Percentiles rank a stretch among this genome's conserved stretches.
phyloP scores from a whole-genome alignment of 2,888 invertebrate species.

The Trachelus tabidus region DNA sequence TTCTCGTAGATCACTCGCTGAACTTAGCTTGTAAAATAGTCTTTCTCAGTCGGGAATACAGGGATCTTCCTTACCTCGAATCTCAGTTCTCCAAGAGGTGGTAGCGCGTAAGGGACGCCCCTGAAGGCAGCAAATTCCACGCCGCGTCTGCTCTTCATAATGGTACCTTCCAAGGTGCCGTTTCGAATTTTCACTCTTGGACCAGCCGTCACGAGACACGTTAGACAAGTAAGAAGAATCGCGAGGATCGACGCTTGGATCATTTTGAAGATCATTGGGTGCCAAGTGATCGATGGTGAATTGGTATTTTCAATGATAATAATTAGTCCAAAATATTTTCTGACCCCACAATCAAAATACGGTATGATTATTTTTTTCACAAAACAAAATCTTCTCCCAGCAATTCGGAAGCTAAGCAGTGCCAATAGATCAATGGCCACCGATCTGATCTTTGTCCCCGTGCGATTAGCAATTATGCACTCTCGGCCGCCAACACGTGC shows the following conservation, averaged over 20 bases:
- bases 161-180: slow-evolving; percentile 71
- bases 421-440: background rate
- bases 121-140: slow-evolving; percentile 72
- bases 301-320: background rate
- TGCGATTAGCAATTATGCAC: background rate
- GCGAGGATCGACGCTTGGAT: slow-evolving; percentile 12
- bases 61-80: slow-evolving; percentile 69
- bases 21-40: background rate
- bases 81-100: slow-evolving; percentile 73
- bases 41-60: background rate
- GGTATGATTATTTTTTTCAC: background rate
- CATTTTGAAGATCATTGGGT: background rate
- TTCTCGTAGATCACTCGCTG: background rate
- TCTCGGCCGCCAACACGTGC: slow-evolving; percentile 15
- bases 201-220: slow-evolving; percentile 14
- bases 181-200: slow-evolving; percentile 64
- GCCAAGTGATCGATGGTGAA: background rate
- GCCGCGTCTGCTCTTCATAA: slow-evolving; percentile 70
- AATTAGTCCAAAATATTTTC: background rate
- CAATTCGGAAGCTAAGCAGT: background rate
- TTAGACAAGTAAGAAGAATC: slow-evolving; percentile 12
- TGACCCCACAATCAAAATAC: background rate
- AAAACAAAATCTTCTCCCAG: background rate
- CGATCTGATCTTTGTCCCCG: background rate
- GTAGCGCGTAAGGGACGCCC: slow-evolving; percentile 74